phyloP scores from a whole-genome alignment of 2,888 invertebrate genomes.

The Diachrysia chrysitis region DNA sequence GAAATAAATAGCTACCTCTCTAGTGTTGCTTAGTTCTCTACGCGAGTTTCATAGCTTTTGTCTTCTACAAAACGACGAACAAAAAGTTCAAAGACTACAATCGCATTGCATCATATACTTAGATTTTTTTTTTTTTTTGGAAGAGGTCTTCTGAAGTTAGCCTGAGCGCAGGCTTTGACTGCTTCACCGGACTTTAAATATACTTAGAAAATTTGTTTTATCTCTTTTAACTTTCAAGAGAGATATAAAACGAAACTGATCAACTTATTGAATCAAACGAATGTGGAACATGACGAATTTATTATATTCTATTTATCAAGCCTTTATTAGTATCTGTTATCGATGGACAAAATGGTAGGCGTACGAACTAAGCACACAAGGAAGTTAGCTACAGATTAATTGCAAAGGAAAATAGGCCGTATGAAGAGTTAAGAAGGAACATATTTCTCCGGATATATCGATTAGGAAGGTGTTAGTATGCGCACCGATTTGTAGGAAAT shows the following conservation, averaged over 20 bases:
- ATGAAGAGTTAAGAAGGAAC: constrained; percentile 41
- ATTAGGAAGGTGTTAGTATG: constrained; percentile 73
- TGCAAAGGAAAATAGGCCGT: constrained; percentile 42
- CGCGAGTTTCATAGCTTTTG: no score
- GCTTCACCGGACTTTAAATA: no score
- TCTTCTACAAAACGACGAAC: no score
- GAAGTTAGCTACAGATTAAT: constrained; percentile 29
- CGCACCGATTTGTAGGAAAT: constrained; percentile 81
- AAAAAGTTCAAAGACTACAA: no score
- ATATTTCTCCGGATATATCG: constrained; percentile 52
- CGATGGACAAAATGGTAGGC: constrained; percentile 43
- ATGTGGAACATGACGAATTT: constrained; percentile 48
- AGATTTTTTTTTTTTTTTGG: no score
- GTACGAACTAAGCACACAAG: constrained; percentile 27
- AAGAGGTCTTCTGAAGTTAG: no score
- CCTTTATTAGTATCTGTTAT: constrained; percentile 45
- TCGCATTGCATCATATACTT: no score
- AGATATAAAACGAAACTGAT: constrained; percentile 10
- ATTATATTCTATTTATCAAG: constrained; percentile 31
- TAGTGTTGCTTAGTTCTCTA: no score
- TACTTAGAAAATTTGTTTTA: constrained; percentile 19
- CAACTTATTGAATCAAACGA: constrained; percentile 17
- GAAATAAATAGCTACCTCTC: background rate
- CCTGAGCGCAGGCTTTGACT: no score
- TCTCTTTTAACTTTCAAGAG: constrained; percentile 32